Evolutionary conservation across 2,113 vertebrate species (phyloP).

Genomic region (Paedocypris sp.): DNA sequence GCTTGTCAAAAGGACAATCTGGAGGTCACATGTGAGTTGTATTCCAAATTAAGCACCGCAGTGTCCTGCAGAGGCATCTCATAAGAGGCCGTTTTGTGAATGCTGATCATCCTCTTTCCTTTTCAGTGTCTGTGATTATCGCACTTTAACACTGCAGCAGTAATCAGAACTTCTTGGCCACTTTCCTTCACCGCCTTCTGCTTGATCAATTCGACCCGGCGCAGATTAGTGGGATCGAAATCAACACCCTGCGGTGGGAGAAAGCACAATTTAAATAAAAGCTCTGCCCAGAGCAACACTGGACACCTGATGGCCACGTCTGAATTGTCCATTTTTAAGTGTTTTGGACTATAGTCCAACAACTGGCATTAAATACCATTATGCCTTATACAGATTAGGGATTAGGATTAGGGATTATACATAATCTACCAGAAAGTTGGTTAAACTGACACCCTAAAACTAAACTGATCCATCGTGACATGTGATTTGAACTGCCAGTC

Average conservation of each 20-base stretch:
- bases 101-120: slow-evolving; percentile 5
- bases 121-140: slow-evolving; percentile 11
- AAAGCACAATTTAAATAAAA: neutral
- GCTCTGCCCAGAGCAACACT: neutral
- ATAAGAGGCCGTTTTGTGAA: neutral
- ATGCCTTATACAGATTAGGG: too few relatives aligned
- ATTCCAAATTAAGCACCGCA: neutral
- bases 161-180: slow-evolving; percentile 18
- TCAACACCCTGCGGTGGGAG: neutral
- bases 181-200: slow-evolving; percentile 1
- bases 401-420: too few relatives aligned
- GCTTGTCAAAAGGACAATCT: slow-evolving; percentile 17
- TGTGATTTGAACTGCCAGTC: too few relatives aligned
- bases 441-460: too few relatives aligned
- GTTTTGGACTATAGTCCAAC: too few relatives aligned
- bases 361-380: too few relatives aligned
- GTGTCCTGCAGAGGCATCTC: slow-evolving; percentile 1
- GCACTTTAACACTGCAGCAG: neutral
- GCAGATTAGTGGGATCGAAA: slow-evolving; percentile 17
- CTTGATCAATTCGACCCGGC: slow-evolving; percentile 11
- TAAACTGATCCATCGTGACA: too few relatives aligned
- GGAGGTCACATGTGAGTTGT: neutral
- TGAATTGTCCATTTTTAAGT: neutral
- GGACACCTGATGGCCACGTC: neutral
- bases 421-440: too few relatives aligned